Evolutionary conservation across 2,888 invertebrate genomes (phyloP).

Genomic region (Hemithea aestivaria): DNA sequence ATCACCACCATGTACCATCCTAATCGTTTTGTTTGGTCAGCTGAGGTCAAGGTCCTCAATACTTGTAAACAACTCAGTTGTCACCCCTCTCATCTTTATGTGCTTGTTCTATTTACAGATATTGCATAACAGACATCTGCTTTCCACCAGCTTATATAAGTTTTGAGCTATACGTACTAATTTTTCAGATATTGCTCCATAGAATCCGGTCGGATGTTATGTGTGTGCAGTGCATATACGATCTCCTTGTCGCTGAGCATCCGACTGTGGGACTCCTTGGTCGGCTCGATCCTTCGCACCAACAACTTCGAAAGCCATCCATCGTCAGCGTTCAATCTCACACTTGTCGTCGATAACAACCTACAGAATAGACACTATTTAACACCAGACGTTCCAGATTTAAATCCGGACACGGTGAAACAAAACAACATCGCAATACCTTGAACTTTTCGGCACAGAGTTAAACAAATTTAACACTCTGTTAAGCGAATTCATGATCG

Average conservation of each 20-base stretch:
- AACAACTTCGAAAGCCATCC: constrained; percentile 94
- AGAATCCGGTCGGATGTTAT: constrained; percentile 94
- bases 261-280: constrained; percentile 97
- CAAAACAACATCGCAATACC: constrained; percentile 45
- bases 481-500: constrained; percentile 63
- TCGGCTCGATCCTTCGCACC: constrained; percentile 94
- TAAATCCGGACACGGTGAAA: constrained; percentile 34
- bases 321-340: constrained; percentile 75
- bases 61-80: constrained; percentile 33
- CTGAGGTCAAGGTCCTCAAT: constrained; percentile 38
- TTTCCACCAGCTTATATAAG: constrained; percentile 32
- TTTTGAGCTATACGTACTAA: constrained; percentile 84
- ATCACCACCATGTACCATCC: background rate
- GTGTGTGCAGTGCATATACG: constrained; percentile 96
- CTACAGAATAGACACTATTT: constrained; percentile 48
- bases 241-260: constrained; percentile 98
- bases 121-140: constrained; percentile 59
- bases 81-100: constrained; percentile 1
- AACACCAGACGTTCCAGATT: constrained; percentile 39
- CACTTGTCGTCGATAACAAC: constrained; percentile 61
- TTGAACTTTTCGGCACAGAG: constrained; percentile 57
- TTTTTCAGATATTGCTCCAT: constrained; percentile 92
- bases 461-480: constrained; percentile 55
- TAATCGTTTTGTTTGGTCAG: constrained; percentile 17
- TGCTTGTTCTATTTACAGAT: constrained; percentile 55